Evolutionary conservation across 1,140 invertebrate species (phyloP).

Genomic region (Eriosoma lanigerum): DNA sequence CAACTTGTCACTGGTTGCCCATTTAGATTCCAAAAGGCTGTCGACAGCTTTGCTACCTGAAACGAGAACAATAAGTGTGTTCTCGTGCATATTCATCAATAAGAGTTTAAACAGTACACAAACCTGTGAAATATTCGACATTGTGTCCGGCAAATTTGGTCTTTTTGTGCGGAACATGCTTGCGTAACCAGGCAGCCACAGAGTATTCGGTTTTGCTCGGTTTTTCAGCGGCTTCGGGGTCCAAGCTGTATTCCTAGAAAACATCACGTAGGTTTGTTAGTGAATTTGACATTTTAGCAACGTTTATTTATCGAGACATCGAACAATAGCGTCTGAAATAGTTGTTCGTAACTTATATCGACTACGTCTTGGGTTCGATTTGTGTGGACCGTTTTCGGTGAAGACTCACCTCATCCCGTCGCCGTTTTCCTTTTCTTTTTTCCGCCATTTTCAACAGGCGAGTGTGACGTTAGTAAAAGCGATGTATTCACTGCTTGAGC

Average conservation of each 20-base stretch:
- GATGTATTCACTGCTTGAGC: not conserved
- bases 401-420: slow-evolving; percentile 64
- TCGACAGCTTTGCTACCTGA: slow-evolving; percentile 84
- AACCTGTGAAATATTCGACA: slow-evolving; percentile 95
- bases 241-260: slow-evolving; percentile 62
- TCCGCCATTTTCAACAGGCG: slow-evolving; percentile 67
- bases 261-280: not conserved
- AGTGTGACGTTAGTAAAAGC: not conserved
- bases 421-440: slow-evolving; percentile 66
- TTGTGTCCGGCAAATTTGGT: slow-evolving; percentile 94
- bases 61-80: not conserved
- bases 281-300: too few species aligned
- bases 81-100: too few species aligned
- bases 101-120: slow-evolving; percentile 46
- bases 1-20: slow-evolving; percentile 71
- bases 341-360: too few species aligned
- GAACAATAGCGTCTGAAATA: too few species aligned
- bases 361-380: too few species aligned
- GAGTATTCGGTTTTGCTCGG: slow-evolving; percentile 89
- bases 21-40: slow-evolving; percentile 87
- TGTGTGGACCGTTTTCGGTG: too few species aligned
- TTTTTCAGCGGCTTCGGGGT: slow-evolving; percentile 65
- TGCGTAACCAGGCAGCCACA: slow-evolving; percentile 90
- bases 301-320: too few species aligned
- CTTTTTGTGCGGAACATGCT: slow-evolving; percentile 89